phyloP scores from a whole-genome alignment of 2,113 vertebrate genomes.

The Ornithorhynchus anatinus region DNA sequence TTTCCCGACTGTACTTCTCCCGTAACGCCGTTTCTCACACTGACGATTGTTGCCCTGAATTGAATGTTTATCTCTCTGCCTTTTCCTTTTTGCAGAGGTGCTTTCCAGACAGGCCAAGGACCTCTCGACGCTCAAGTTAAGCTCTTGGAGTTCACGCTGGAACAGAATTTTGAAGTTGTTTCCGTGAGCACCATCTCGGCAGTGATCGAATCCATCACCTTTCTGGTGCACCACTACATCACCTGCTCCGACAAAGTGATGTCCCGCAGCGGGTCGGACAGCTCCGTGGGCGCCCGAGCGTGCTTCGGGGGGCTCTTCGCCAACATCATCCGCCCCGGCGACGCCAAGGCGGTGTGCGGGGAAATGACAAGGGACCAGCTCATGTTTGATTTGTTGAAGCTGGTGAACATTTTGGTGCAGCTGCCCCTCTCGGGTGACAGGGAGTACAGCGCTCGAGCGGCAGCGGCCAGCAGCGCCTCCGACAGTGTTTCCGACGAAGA shows the following conservation, averaged over 20 bases:
- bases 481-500: slow-evolving; percentile 97
- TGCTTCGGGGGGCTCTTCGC: slow-evolving; percentile 98
- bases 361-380: slow-evolving; percentile 97
- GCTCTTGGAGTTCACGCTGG: slow-evolving; percentile 93
- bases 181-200: slow-evolving; percentile 94
- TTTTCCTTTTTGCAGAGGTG: slow-evolving; percentile 75
- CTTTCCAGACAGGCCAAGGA: slow-evolving; percentile 95
- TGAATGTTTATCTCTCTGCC: not conserved
- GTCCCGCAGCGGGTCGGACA: slow-evolving; percentile 95
- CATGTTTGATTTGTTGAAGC: slow-evolving; percentile 96
- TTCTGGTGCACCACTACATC: slow-evolving; percentile 97
- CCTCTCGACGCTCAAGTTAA: slow-evolving; percentile 97
- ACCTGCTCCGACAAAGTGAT: slow-evolving; percentile 96
- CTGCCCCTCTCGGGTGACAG: slow-evolving; percentile 92
- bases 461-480: slow-evolving; percentile 77
- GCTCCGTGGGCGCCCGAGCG: slow-evolving; percentile 92
- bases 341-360: slow-evolving; percentile 96
- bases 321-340: slow-evolving; percentile 97
- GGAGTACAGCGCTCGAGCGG: slow-evolving; percentile 91
- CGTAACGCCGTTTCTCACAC: not conserved
- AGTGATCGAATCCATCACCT: slow-evolving; percentile 96
- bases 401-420: slow-evolving; percentile 94
- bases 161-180: slow-evolving; percentile 97
- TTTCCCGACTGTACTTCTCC: not conserved
- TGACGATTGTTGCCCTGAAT: not conserved